Percentiles rank a stretch among this genome's conserved stretches.
phyloP scores from a whole-genome alignment of 1,140 invertebrate genomes.

The Ladona fulva region DNA sequence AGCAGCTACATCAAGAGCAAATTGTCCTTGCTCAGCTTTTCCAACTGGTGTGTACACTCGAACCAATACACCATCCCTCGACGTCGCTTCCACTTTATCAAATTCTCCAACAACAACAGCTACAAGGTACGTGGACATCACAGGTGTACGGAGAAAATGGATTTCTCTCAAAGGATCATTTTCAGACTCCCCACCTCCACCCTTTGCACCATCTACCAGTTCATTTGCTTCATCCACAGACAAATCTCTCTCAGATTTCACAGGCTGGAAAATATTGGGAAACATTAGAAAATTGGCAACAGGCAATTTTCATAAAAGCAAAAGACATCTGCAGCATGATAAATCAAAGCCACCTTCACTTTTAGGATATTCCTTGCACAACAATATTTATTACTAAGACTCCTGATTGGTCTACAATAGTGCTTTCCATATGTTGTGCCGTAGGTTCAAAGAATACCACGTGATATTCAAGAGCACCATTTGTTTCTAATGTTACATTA shows the following conservation, averaged over 20 bases:
- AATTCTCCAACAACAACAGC: slow-evolving; percentile 90
- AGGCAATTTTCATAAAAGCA: too few relatives aligned
- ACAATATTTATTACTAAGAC: too few relatives aligned
- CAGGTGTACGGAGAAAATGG: slow-evolving; percentile 79
- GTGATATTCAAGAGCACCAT: too few relatives aligned
- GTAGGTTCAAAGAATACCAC: too few relatives aligned
- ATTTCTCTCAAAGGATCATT: slow-evolving; percentile 28
- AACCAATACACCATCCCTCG: slow-evolving; percentile 71
- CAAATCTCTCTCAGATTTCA: not conserved
- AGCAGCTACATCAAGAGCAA: slow-evolving; percentile 78
- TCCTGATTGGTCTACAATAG: too few relatives aligned
- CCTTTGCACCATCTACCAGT: not conserved
- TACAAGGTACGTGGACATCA: slow-evolving; percentile 95
- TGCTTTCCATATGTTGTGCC: too few relatives aligned
- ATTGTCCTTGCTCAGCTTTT: slow-evolving; percentile 84
- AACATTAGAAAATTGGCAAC: too few relatives aligned
- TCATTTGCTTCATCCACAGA: not conserved
- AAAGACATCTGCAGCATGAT: too few relatives aligned
- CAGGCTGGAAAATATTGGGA: not conserved
- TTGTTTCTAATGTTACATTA: too few relatives aligned
- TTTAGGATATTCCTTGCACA: too few relatives aligned
- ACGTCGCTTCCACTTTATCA: slow-evolving; percentile 79
- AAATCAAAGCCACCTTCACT: not conserved
- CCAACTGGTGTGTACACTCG: slow-evolving; percentile 87
- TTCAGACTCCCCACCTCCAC: not conserved